phyloP scores from a whole-genome alignment of 1,140 invertebrate species.

The Anastrepha obliqua region DNA sequence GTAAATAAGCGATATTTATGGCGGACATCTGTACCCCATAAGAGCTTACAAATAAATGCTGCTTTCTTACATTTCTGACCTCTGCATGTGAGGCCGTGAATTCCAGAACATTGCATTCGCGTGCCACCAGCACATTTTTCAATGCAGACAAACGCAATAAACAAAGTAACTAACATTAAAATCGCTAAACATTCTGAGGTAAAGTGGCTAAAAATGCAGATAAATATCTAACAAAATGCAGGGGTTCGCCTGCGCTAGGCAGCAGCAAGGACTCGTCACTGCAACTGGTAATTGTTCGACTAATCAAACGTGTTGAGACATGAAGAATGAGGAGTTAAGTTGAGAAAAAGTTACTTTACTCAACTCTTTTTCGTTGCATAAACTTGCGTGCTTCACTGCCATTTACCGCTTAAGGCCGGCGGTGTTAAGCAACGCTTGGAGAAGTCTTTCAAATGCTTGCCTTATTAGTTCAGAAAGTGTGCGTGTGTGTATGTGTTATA shows the following conservation, averaged over 20 bases:
- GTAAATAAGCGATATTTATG: no score
- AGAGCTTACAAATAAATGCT: no score
- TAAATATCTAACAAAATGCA: slow-evolving; percentile 8
- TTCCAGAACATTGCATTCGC: background rate
- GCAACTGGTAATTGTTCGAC: background rate
- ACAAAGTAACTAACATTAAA: background rate
- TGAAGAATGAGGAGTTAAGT: background rate
- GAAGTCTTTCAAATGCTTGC: background rate
- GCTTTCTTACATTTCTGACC: background rate
- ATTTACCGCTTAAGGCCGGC: background rate
- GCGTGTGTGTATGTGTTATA: background rate
- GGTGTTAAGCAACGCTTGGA: background rate
- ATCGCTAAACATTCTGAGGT: background rate
- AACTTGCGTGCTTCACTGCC: background rate
- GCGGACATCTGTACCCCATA: no score
- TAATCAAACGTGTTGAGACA: background rate
- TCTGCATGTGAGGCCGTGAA: background rate
- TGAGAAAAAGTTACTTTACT: background rate
- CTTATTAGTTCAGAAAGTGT: background rate
- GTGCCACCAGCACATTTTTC: background rate
- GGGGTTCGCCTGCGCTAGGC: background rate
- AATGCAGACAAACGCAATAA: background rate
- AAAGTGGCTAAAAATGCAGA: background rate
- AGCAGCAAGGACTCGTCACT: slow-evolving; percentile 15
- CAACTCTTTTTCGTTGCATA: background rate